Evolutionary conservation across 2,888 invertebrate genomes (phyloP).

Genomic region (Adelognathus sp.): DNA sequence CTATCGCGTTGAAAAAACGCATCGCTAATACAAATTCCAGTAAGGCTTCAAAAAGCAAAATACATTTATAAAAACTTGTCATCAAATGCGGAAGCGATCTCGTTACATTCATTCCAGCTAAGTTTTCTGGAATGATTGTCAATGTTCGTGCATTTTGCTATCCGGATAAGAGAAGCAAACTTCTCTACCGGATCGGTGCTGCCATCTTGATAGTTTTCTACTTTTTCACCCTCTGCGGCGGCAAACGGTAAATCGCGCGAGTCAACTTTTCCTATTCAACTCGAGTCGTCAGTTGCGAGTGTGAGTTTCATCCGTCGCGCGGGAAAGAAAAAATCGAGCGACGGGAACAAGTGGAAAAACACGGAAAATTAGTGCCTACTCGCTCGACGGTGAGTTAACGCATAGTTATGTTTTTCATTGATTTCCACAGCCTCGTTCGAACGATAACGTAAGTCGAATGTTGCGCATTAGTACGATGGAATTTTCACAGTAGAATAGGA

Average conservation of each 20-base stretch:
- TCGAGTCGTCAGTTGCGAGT: not conserved
- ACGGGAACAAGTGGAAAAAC: not conserved
- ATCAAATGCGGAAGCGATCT: too few species aligned
- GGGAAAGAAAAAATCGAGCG: conserved; percentile 6
- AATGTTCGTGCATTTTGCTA: not conserved
- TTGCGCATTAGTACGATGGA: too few species aligned
- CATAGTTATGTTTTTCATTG: not conserved
- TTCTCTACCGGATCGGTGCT: not conserved
- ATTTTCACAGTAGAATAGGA: not conserved
- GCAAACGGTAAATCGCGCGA: conserved; percentile 17
- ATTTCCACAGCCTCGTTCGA: not conserved
- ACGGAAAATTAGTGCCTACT: not conserved
- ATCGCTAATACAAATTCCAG: too few species aligned
- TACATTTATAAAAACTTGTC: too few species aligned
- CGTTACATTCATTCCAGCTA: too few species aligned
- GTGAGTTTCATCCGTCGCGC: conserved; percentile 14
- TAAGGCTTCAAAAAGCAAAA: too few species aligned
- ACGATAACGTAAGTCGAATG: not conserved
- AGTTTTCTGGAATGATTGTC: not conserved
- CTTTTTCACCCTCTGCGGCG: not conserved
- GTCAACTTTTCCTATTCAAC: conserved; percentile 4
- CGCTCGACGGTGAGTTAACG: conserved; percentile 19
- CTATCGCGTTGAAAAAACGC: too few species aligned
- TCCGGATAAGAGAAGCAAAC: not conserved
- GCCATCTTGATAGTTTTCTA: not conserved